Evolutionary conservation across 2,797 vertebrate species (phyloP).

Genomic region (Aeoliscus strigatus): DNA sequence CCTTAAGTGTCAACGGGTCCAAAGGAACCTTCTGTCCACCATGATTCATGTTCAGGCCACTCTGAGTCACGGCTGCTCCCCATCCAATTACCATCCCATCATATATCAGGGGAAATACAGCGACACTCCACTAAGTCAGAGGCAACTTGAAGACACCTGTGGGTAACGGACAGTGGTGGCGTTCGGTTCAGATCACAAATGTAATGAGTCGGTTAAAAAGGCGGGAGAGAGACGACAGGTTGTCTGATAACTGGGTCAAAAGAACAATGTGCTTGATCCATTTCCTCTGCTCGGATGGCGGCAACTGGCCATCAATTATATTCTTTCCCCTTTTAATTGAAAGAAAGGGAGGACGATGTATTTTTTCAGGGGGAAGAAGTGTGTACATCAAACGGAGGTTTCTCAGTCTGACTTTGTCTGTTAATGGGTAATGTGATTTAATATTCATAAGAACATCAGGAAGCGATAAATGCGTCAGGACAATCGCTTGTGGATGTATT

Average conservation of each 20-base stretch:
- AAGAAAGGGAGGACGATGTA: too few relatives aligned
- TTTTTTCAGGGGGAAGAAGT: too few relatives aligned
- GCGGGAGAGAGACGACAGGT: conserved; percentile 41
- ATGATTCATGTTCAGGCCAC: conserved; percentile 74
- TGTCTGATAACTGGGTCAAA: conserved; percentile 69
- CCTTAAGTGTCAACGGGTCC: conserved; percentile 54
- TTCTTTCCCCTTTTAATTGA: neutral
- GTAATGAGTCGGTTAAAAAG: conserved; percentile 50
- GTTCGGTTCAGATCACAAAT: conserved; percentile 55
- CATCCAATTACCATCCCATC: conserved; percentile 77
- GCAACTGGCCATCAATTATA: too few relatives aligned
- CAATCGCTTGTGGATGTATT: too few relatives aligned
- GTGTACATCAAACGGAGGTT: too few relatives aligned
- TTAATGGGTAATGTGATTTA: too few relatives aligned
- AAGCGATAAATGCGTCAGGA: too few relatives aligned
- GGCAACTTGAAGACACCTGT: conserved; percentile 68
- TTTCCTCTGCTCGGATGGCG: conserved; percentile 14
- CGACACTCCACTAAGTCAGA: conserved; percentile 50
- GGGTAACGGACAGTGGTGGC: conserved; percentile 60
- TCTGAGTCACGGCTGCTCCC: conserved; percentile 72
- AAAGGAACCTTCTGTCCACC: conserved; percentile 67
- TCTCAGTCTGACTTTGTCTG: conserved; percentile 9
- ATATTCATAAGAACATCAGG: too few relatives aligned
- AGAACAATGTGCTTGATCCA: conserved; percentile 46
- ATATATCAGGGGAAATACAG: conserved; percentile 70